phyloP scores from a whole-genome alignment of 2,113 vertebrate genomes.

The Tetraodon nigroviridis region DNA sequence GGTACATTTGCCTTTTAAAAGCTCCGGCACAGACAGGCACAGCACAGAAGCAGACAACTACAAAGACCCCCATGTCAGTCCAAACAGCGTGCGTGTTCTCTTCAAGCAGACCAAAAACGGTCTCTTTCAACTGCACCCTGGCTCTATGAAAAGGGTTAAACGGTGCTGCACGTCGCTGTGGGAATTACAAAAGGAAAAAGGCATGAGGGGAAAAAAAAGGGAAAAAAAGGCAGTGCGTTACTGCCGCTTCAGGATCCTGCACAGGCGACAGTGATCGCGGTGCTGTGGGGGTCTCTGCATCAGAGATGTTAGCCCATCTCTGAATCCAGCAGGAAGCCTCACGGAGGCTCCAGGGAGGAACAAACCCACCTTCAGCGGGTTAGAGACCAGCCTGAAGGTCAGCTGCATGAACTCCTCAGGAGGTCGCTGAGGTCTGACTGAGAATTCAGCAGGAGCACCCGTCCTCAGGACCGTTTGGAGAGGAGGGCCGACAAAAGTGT shows the following conservation, averaged over 20 bases:
- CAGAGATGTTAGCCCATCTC: conserved; percentile 39
- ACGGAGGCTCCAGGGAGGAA: conserved; percentile 52
- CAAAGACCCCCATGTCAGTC: conserved; percentile 66
- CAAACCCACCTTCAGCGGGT: conserved; percentile 38
- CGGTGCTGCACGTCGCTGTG: conserved; percentile 47
- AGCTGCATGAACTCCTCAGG: no score
- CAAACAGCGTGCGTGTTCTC: conserved; percentile 63
- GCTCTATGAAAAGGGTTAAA: conserved; percentile 70
- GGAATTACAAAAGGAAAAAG: conserved; percentile 63
- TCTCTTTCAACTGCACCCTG: conserved; percentile 60
- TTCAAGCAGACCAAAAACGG: conserved; percentile 61
- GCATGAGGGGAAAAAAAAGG: conserved; percentile 6
- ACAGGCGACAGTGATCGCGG: conserved; percentile 54
- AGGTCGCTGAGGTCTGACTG: no score
- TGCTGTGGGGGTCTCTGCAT: conserved; percentile 48
- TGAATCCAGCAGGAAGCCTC: conserved; percentile 40
- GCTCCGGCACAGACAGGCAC: conserved; percentile 61
- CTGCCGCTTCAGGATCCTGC: conserved; percentile 43
- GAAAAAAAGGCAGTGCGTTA: conserved; percentile 41
- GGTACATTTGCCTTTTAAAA: conserved; percentile 76
- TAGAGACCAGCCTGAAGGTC: no score
- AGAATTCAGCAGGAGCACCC: no score
- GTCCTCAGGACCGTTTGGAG: no score
- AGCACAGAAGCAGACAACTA: conserved; percentile 55
- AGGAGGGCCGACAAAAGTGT: no score